Conservation (phyloP, 2,113 vertebrate genomes). For the Clarias batrachus region DNA sequence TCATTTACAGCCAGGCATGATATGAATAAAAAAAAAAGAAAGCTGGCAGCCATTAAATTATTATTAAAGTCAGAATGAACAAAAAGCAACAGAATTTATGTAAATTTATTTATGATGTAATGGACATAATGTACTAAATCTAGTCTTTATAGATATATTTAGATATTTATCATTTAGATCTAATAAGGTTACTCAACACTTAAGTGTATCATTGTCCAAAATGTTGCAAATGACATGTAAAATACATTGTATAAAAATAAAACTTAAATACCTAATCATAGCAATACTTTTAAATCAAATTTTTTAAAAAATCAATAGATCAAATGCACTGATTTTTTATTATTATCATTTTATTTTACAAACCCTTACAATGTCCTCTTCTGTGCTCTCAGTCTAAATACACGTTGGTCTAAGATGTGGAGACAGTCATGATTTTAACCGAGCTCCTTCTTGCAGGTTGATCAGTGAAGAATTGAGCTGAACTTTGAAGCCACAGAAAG, state of each 20-base stretch:
- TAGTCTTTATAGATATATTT: neutral
- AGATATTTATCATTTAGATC: too few species aligned
- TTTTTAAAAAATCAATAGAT: neutral
- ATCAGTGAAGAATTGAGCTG: conserved; percentile 41
- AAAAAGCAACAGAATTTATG: neutral
- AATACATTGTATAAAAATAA: neutral
- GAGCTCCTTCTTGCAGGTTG: conserved; percentile 20
- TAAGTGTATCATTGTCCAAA: neutral
- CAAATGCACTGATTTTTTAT: neutral
- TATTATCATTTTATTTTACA: neutral
- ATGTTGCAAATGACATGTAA: neutral
- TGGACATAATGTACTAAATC: neutral
- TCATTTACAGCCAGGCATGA: conserved; percentile 8
- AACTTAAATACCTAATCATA: neutral
- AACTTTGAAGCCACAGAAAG: conserved; percentile 48
- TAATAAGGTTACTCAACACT: neutral
- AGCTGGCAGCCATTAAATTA: neutral
- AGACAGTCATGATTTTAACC: conserved; percentile 19
- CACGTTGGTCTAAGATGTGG: neutral
- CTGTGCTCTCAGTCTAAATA: neutral
- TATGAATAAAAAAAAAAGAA: neutral
- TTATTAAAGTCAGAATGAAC: neutral
- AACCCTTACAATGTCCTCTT: conserved; percentile 30
- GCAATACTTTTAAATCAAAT: neutral
- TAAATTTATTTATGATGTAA: too few species aligned